Evolutionary conservation across 92 coral and sea anemone genomes (phyloP).

Genomic region (Porites rus): DNA sequence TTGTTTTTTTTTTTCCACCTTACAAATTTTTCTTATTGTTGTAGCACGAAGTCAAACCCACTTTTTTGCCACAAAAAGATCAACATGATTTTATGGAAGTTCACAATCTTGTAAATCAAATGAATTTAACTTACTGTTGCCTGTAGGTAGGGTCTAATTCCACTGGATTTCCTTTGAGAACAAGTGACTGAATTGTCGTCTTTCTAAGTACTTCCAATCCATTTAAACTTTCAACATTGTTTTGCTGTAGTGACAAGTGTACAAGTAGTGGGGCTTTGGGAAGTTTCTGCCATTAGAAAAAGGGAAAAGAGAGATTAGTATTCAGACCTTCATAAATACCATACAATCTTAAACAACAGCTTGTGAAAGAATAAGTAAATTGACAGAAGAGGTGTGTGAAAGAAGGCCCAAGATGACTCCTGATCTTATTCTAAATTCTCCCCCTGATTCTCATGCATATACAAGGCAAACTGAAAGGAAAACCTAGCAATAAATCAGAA

Average conservation of each 20-base stretch:
- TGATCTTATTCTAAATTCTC: no score
- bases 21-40: no score
- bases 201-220: slow-evolving; percentile 82
- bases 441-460: no score
- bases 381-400: no score
- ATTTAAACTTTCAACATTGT: slow-evolving; percentile 78
- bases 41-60: no score
- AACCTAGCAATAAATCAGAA: not conserved
- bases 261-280: slow-evolving; percentile 85
- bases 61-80: no score
- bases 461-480: no score
- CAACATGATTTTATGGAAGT: not conserved
- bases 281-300: slow-evolving; percentile 74
- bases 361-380: no score
- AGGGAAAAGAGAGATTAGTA: not conserved
- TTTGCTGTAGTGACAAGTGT: slow-evolving; percentile 95
- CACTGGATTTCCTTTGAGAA: slow-evolving; percentile 90
- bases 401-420: no score
- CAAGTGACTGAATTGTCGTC: slow-evolving; percentile 79
- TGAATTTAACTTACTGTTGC: slow-evolving; percentile 72
- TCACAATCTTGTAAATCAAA: not conserved
- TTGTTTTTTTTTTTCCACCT: no score
- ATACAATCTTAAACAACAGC: no score
- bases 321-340: no score
- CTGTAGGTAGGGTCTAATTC: slow-evolving; percentile 91